Conservation (phyloP, 2,797 vertebrate genomes). For the Ceryle rudis region DNA sequence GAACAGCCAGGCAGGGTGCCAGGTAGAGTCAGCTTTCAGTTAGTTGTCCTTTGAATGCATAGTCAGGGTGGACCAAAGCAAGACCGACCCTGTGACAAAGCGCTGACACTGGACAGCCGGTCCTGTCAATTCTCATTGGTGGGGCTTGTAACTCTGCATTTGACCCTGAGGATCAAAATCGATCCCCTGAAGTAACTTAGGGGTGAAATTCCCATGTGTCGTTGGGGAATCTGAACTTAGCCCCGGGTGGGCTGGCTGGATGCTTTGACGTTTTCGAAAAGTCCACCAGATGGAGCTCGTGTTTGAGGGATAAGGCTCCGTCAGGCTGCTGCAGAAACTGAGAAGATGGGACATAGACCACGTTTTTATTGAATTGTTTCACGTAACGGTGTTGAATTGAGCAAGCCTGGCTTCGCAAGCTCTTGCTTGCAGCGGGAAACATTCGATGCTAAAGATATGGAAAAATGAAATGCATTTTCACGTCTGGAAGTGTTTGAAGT, state of each 20-base stretch:
- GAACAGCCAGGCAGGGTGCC: not conserved
- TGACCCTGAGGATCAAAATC: not conserved
- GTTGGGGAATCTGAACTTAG: fast-evolving
- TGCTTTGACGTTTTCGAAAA: not conserved
- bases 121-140: not conserved
- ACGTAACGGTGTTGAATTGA: not conserved
- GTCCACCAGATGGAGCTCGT: constrained; percentile 80
- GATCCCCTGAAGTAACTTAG: no score
- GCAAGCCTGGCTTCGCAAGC: not conserved
- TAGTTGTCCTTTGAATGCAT: fast-evolving
- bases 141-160: not conserved
- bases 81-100: not conserved
- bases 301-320: constrained; percentile 51
- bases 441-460: not conserved
- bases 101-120: fast-evolving
- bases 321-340: not conserved
- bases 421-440: not conserved
- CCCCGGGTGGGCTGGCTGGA: not conserved
- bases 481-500: not conserved
- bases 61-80: not conserved
- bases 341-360: not conserved
- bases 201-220: not conserved
- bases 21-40: not conserved
- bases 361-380: not conserved
- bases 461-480: constrained; percentile 13